These are phyloP conservation scores for Butorides virescens DNA, from an alignment of 2,113 vertebrate genomes.

Conservation along the genomic window DNA sequence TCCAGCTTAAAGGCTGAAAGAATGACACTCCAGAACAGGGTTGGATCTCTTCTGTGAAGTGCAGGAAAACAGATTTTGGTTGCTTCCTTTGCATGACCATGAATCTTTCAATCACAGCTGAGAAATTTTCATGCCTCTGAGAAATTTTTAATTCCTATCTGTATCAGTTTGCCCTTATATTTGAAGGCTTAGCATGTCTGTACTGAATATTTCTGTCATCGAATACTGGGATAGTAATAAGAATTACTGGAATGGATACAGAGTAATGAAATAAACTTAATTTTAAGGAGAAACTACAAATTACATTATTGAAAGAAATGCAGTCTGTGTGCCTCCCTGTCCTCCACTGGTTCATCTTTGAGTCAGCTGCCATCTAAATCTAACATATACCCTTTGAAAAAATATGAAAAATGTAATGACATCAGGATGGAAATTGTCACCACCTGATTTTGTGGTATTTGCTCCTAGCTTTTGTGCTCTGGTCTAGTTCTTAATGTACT, in stretches of 20 bases:
- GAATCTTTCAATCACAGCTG: not conserved
- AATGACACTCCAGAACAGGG: not conserved
- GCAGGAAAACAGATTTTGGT: not conserved
- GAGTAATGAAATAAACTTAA: not conserved
- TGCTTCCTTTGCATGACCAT: not conserved
- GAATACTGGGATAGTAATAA: not conserved
- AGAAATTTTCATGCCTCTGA: not conserved
- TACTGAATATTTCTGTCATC: not conserved
- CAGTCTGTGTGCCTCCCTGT: not conserved
- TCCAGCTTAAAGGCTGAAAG: not conserved
- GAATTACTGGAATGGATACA: not conserved
- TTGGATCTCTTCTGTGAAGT: not conserved
- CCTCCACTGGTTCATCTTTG: not conserved
- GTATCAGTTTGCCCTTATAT: not conserved
- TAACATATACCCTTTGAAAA: not conserved
- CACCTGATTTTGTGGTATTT: not conserved
- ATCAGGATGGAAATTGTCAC: not conserved
- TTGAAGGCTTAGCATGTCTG: not conserved
- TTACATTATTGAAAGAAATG: not conserved
- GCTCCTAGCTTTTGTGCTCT: not conserved
- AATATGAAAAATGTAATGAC: not conserved
- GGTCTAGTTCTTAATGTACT: not conserved
- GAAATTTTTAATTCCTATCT: not conserved
- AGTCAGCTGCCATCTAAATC: not conserved
- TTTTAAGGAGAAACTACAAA: not conserved